Conservation (phyloP, 2,113 vertebrate species). For the Carettochelys insculpta region DNA sequence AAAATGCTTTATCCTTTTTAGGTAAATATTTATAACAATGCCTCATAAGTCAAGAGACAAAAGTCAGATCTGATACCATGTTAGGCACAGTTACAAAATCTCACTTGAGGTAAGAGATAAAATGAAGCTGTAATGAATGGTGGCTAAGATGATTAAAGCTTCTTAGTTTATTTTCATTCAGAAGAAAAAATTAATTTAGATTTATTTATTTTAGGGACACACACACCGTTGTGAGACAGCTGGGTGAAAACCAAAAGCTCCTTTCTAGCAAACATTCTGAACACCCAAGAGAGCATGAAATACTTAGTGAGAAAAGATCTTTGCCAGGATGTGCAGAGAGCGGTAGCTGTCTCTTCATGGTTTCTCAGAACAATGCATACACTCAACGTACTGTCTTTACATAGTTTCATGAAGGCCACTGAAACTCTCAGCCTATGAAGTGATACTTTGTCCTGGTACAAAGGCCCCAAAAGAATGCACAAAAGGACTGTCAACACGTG, state of each 20-base stretch:
- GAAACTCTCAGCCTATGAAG: neutral
- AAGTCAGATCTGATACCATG: slow-evolving; percentile 21
- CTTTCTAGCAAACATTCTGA: neutral
- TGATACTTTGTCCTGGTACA: neutral
- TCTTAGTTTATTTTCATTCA: neutral
- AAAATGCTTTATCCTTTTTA: slow-evolving; percentile 61
- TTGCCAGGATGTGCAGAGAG: neutral
- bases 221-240: neutral
- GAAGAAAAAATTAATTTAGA: neutral
- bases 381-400: neutral
- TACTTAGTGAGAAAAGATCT: neutral
- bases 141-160: neutral
- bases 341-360: neutral
- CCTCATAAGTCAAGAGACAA: slow-evolving; percentile 51
- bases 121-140: neutral
- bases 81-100: neutral
- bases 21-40: slow-evolving; percentile 31
- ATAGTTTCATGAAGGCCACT: neutral
- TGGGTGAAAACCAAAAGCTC: accelerated
- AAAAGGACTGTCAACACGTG: neutral
- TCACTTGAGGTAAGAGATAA: neutral
- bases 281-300: neutral
- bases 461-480: neutral
- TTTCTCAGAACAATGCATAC: neutral
- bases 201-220: too few relatives aligned